Base-by-base conservation (phyloP, 64 coral and sea anemone species). In the Montipora efflorescens region DNA sequence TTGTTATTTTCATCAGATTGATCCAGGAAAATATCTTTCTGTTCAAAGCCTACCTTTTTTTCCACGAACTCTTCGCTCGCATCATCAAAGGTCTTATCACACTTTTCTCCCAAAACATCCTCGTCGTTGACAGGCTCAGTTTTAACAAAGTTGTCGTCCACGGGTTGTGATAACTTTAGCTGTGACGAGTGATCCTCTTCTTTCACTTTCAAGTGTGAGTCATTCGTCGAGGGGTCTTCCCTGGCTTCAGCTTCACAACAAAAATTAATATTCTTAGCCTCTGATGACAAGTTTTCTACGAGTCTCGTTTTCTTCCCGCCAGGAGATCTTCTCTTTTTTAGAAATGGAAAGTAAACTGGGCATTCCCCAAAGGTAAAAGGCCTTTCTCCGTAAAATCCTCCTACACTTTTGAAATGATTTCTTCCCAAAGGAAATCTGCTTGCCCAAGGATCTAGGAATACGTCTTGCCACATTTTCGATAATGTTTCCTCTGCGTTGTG, bases 381-480 rank as follows among this genome's bases (percentile, higher is more conserved):
- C 12, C 59, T 90, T 90, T 90, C 88, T 46, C 25, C 78, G 58
- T 78, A 90, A 90, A 90, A 47, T 12, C 74, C 89, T 53, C 11
- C 69, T 19, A 12, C 58, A 47, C 59, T 18, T 8, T 13, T 4
- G 66, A 86, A 72, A 12, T 18, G 62, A 21, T 72, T 49, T 11
- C 61, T n/a, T n/a, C 1, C 4, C 18, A 28, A 1, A 2, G 67
- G 82, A 71, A 20, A 86, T 46, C 64, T 71, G 10, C 7, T 50
- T 48, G 66, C 0, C 64, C 82, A 72, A 12, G 82, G 66, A 86
- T 86, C 82, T 71, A 18, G 11, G 46, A 71, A 50, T 10, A 84
- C 28, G 3, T 71, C 46, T 3, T 46, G 28, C 62, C 66, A 72
- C 82, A 72, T 71, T 18, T 69, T 72, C 80, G 36, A 36, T 28